These are phyloP conservation scores for Upupa epops DNA, from an alignment of 2,113 vertebrate genomes.

Conservation along the genomic window DNA sequence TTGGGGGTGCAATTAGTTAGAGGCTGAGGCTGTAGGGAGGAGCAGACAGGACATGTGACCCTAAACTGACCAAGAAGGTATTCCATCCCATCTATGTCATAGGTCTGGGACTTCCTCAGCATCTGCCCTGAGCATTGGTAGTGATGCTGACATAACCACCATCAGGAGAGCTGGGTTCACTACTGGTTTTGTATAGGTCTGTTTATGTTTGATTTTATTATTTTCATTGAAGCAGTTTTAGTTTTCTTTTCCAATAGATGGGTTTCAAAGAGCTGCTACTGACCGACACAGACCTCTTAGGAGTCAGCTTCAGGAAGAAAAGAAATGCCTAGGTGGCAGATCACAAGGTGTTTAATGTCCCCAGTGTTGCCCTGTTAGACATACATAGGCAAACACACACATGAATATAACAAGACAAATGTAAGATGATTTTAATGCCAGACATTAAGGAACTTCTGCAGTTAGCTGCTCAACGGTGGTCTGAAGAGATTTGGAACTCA, in stretches of 20 bases:
- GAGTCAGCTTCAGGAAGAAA: constrained; percentile 1
- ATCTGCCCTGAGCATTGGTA: no score
- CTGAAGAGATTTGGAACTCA: neutral
- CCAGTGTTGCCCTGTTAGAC: neutral
- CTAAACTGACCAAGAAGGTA: no score
- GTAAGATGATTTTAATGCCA: neutral
- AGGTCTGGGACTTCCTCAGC: no score
- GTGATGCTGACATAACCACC: no score
- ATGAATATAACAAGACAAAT: neutral
- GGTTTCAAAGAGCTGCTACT: constrained; percentile 7
- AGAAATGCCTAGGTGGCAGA: neutral
- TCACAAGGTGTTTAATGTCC: neutral
- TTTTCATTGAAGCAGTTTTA: no score
- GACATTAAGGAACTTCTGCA: neutral
- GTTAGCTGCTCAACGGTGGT: neutral
- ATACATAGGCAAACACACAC: neutral
- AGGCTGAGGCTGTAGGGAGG: no score
- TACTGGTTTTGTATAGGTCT: no score
- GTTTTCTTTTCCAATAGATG: neutral
- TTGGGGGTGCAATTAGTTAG: no score
- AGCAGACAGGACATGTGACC: no score
- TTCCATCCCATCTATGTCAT: no score
- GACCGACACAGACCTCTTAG: neutral
- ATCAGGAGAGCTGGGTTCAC: no score
- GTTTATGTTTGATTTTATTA: no score